Base-by-base conservation (phyloP, 2,888 invertebrate species). In the Cerastis leucographa region DNA sequence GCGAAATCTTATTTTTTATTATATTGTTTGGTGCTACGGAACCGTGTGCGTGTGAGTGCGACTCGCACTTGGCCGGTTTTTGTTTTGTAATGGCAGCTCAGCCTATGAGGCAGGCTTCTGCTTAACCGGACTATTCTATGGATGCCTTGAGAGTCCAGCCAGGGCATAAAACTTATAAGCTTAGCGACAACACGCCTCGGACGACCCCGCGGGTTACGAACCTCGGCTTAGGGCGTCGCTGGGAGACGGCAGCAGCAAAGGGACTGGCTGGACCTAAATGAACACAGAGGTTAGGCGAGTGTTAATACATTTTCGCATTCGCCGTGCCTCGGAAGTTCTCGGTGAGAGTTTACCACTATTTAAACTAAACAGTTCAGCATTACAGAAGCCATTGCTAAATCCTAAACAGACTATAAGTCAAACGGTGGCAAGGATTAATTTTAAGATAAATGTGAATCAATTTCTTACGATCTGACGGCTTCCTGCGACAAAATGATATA, bases 401-500 rank as follows among this genome's bases (percentile, higher is more conserved):
- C 3, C 1, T 51, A 40, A 56, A 66, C 42, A 22, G 35, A 44
- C 35, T 11, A 62, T 64, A 35, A 5, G 19, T 12, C 22, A 46
- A 54, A 25, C 64, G 4, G 64, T 66, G 17, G 42, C 65, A 17
- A 17, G 65, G 42, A 70, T 79, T 25, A 66, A 40, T 73, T 73
- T 69, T 9, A 64, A 71, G 49, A 80, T 67, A 62, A 70, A 81
- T 61, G 17, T 25, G 11, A 66, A 81, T 68, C 29, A 68, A 70
- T 83, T 72, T 83, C 61, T 82, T 67, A 78, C 64, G n/a, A 22
- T 1, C 14, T 66, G 85, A 69, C 73, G n/a, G 74, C 49, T 83
- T 78, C 65, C 71, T 83, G 65, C 51, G 78, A 71, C 83, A 54
- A 78, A 74, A 66, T 74, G 56, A 82, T 74, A 69, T 85, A 83